phyloP scores from a whole-genome alignment of 2,113 vertebrate genomes.

The Phodopus roborovskii region DNA sequence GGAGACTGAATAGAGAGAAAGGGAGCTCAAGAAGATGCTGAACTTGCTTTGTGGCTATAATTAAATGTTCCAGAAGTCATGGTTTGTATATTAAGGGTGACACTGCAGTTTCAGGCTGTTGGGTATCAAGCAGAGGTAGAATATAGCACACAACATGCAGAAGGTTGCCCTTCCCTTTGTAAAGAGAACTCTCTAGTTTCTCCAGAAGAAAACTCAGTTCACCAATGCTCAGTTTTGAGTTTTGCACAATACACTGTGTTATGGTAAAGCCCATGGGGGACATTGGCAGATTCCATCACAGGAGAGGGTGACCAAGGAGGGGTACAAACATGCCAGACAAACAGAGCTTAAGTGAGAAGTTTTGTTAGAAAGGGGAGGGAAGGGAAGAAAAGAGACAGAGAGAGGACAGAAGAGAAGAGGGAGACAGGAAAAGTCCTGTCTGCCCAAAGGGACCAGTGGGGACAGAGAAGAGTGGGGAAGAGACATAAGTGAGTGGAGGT shows the following conservation, averaged over 20 bases:
- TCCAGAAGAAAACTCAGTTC: neutral
- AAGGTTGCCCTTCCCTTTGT: neutral
- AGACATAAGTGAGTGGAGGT: too few relatives aligned
- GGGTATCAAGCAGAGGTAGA: neutral
- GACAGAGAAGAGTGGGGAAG: too few relatives aligned
- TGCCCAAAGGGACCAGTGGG: too few relatives aligned
- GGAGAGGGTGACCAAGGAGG: too few relatives aligned
- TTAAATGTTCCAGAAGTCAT: neutral
- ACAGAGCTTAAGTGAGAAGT: too few relatives aligned
- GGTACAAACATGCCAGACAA: too few relatives aligned
- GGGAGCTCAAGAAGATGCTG: neutral
- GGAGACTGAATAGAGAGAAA: neutral
- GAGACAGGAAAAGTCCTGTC: too few relatives aligned
- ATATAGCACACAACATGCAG: neutral
- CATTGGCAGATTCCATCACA: too few relatives aligned
- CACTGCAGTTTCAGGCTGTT: neutral
- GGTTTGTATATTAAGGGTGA: neutral
- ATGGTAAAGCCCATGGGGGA: too few relatives aligned
- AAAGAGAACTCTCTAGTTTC: neutral
- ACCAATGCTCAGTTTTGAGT: neutral
- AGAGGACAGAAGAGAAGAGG: too few relatives aligned
- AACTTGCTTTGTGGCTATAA: neutral
- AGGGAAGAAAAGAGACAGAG: too few relatives aligned
- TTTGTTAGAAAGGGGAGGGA: too few relatives aligned
- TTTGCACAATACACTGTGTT: neutral